phyloP scores from a whole-genome alignment of 2,888 invertebrate genomes.

The Orchesella flavescens region DNA sequence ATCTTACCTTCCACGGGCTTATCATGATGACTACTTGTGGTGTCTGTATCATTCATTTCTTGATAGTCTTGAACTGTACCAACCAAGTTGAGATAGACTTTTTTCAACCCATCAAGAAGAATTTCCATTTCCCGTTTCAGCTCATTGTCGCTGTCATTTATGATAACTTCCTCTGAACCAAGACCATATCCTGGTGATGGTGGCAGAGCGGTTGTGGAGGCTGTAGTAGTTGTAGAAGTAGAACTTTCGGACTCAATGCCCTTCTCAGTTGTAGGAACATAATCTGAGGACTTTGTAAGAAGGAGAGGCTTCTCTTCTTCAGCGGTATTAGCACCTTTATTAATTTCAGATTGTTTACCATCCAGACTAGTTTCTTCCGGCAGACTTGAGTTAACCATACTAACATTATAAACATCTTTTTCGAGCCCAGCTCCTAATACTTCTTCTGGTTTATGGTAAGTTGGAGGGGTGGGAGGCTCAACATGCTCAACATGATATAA shows the following conservation, averaged over 20 bases:
- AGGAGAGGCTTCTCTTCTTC: conserved; percentile 29
- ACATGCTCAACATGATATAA: conserved; percentile 71
- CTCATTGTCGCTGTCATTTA: conserved; percentile 57
- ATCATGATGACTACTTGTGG: conserved; percentile 12
- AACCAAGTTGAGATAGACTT: conserved; percentile 67
- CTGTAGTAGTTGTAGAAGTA: conserved; percentile 27
- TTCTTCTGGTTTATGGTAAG: conserved; percentile 71
- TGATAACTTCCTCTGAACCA: conserved; percentile 42
- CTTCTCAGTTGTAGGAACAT: conserved; percentile 32
- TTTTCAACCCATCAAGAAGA: conserved; percentile 65
- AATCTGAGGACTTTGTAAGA: conserved; percentile 5
- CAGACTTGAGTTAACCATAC: conserved; percentile 9
- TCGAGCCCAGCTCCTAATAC: conserved; percentile 26
- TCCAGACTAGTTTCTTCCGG: conserved; percentile 13
- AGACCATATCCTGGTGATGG: conserved; percentile 26
- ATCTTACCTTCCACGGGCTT: conserved; percentile 11
- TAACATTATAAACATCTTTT: conserved; percentile 42
- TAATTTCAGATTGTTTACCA: background rate
- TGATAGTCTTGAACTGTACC: conserved; percentile 67
- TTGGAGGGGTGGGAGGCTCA: conserved; percentile 70
- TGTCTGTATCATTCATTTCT: conserved; percentile 62
- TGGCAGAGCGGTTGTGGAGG: conserved; percentile 47
- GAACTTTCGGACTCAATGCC: background rate
- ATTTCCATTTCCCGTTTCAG: conserved; percentile 67
- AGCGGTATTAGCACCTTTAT: background rate